These are phyloP conservation scores for Drosophila virilis DNA, from an alignment of 1,140 invertebrate species.

Conservation along the genomic window DNA sequence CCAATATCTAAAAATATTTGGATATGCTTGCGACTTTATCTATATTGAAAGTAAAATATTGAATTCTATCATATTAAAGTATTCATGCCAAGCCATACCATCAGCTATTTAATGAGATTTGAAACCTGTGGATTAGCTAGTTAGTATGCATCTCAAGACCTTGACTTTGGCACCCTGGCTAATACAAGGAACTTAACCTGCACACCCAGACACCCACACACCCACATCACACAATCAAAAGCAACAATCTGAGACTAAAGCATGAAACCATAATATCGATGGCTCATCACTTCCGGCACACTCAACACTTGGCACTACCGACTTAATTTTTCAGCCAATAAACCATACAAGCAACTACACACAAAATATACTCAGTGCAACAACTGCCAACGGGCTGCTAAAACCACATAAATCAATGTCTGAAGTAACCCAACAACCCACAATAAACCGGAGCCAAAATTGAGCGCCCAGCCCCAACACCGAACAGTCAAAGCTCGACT, in stretches of 20 bases:
- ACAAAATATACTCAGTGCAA: slow-evolving; percentile 47
- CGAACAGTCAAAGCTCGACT: background rate
- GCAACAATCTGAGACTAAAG: slow-evolving; percentile 16
- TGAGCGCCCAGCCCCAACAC: slow-evolving; percentile 2
- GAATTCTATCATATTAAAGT: too few species aligned
- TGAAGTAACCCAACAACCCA: slow-evolving; percentile 35
- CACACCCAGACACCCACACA: slow-evolving; percentile 3
- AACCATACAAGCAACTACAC: slow-evolving; percentile 51
- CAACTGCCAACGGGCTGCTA: slow-evolving; percentile 26
- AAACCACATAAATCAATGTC: slow-evolving; percentile 78
- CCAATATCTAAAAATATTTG: too few species aligned
- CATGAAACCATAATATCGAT: slow-evolving; percentile 60
- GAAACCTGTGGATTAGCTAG: too few species aligned
- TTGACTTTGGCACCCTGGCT: slow-evolving; percentile 3
- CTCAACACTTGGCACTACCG: slow-evolving; percentile 37
- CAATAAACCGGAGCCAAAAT: slow-evolving; percentile 30
- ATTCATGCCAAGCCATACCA: too few species aligned
- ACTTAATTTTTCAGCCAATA: slow-evolving; percentile 70
- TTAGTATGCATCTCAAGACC: background rate
- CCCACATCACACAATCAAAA: slow-evolving; percentile 18
- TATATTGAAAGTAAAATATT: too few species aligned
- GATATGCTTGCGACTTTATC: too few species aligned
- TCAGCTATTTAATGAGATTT: too few species aligned
- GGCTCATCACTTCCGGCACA: slow-evolving; percentile 46
- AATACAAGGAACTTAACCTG: slow-evolving; percentile 3